A percentile compares a stretch with the other conserved stretches of the same genome.
phyloP scores from a whole-genome alignment of 2,113 vertebrate species.

The Lepus timidus region DNA sequence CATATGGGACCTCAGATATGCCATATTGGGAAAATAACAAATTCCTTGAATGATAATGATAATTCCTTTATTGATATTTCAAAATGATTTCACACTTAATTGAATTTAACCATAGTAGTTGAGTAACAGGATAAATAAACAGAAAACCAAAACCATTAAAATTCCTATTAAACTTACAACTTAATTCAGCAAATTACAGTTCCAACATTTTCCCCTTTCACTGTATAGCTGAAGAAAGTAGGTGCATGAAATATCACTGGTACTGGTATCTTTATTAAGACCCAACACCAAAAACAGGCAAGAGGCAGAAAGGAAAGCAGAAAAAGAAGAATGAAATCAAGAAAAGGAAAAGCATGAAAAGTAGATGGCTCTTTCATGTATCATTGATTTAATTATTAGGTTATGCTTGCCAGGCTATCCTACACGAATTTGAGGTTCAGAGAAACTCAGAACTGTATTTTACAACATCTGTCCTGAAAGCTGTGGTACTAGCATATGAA shows the following conservation, averaged over 20 bases:
- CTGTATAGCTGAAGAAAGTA: not conserved
- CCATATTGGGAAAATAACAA: not conserved
- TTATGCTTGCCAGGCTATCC: not conserved
- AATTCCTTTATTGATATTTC: not conserved
- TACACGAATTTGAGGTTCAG: not conserved
- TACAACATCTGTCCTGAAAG: not conserved
- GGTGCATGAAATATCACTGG: not conserved
- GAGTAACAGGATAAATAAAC: not conserved
- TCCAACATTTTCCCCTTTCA: slow-evolving; percentile 16
- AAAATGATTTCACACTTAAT: not conserved
- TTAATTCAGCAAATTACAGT: not conserved
- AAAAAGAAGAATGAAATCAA: not conserved
- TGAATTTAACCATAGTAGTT: not conserved
- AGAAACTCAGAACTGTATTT: not conserved
- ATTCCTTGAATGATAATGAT: not conserved
- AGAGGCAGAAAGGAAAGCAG: not conserved
- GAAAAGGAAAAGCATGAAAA: not conserved
- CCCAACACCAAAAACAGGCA: not conserved
- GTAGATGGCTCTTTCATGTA: not conserved
- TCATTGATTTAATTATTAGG: not conserved
- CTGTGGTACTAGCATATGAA: not conserved
- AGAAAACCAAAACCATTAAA: not conserved
- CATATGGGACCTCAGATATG: not conserved
- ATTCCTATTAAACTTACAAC: not conserved
- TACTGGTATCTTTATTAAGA: not conserved